Evolutionary conservation across 2,888 invertebrate species (phyloP).

Genomic region (Campoplex capitator): DNA sequence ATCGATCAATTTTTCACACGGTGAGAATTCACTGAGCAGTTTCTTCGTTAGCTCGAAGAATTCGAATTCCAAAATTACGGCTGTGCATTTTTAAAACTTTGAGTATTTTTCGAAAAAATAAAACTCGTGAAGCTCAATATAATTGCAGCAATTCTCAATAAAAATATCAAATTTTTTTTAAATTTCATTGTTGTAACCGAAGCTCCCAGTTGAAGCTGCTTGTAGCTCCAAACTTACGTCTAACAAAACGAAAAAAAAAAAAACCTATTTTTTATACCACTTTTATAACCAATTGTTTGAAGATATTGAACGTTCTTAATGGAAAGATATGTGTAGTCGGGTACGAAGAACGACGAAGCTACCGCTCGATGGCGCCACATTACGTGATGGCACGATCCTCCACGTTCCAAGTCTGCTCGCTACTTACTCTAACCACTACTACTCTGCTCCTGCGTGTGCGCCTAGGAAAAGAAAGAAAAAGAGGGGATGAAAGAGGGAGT

Average conservation of each 20-base stretch:
- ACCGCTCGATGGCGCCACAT: conserved; percentile 79
- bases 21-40: no score
- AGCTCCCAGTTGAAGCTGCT: not conserved
- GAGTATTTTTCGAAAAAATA: not conserved
- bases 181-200: not conserved
- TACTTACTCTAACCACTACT: conserved; percentile 55
- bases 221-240: not conserved
- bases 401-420: conserved; percentile 55
- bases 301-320: not conserved
- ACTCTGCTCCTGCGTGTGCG: conserved; percentile 49
- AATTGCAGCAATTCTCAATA: not conserved
- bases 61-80: not conserved
- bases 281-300: not conserved
- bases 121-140: not conserved
- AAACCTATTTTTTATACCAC: not conserved
- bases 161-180: not conserved
- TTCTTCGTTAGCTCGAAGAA: not conserved
- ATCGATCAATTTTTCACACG: not conserved
- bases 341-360: conserved; percentile 53
- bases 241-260: not conserved
- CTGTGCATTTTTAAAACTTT: not conserved
- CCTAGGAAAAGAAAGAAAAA: conserved; percentile 30
- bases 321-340: not conserved
- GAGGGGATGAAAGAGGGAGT: conserved; percentile 21
- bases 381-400: conserved; percentile 73